Conservation (phyloP, 1,140 invertebrate species). For the Brachionus paranguensis region DNA sequence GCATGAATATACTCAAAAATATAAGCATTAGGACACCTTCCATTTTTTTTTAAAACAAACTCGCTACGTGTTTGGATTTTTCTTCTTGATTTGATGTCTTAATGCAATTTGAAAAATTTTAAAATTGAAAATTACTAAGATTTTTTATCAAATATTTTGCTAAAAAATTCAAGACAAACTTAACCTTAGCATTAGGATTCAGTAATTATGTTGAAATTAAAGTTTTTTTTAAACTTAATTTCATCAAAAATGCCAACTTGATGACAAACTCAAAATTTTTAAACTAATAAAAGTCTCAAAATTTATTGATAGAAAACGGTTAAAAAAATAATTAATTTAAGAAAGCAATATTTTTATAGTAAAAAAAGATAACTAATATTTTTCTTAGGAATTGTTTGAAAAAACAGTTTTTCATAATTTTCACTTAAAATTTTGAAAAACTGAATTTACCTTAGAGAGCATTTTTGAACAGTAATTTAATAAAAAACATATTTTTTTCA, state of each 20-base stretch:
- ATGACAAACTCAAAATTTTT: neutral
- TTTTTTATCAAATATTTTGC: neutral
- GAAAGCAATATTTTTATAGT: too few relatives aligned
- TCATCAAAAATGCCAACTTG: neutral
- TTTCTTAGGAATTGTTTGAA: too few relatives aligned
- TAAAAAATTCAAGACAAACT: constrained; percentile 1
- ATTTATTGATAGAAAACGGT: too few relatives aligned
- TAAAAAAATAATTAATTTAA: too few relatives aligned
- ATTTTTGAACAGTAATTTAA: too few relatives aligned
- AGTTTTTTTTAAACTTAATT: neutral
- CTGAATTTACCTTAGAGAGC: too few relatives aligned
- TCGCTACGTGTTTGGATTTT: neutral
- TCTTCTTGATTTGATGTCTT: neutral
- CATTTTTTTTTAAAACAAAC: constrained; percentile 59
- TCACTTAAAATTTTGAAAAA: too few relatives aligned
- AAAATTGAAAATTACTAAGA: neutral
- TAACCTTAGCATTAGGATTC: neutral
- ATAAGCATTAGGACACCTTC: constrained; percentile 74
- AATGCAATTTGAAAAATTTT: neutral
- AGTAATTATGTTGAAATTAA: neutral
- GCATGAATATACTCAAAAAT: constrained; percentile 78
- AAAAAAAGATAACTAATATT: too few relatives aligned
- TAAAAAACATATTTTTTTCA: too few relatives aligned
- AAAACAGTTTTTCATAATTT: too few relatives aligned
- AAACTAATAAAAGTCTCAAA: too few relatives aligned